phyloP scores from a whole-genome alignment of 2,113 vertebrate species.

The Tragelaphus imberbis region DNA sequence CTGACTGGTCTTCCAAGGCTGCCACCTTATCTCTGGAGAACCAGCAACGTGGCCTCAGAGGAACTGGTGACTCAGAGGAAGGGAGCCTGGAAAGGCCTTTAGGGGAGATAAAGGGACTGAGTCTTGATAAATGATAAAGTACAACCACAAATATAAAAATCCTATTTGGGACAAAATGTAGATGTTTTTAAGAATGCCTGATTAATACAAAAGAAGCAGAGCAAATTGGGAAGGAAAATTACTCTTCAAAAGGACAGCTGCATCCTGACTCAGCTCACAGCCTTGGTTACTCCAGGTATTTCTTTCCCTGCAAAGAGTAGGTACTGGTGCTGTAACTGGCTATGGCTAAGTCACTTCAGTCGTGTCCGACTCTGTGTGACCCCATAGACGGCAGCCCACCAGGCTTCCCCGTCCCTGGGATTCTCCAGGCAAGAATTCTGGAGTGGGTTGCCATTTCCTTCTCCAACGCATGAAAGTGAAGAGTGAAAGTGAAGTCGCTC shows the following conservation, averaged over 20 bases:
- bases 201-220: constrained; percentile 3
- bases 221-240: background rate
- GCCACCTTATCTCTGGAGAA: background rate
- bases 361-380: too few relatives aligned
- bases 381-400: too few relatives aligned
- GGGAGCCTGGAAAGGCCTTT: background rate
- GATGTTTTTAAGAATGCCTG: background rate
- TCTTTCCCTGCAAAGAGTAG: background rate
- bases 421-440: too few relatives aligned
- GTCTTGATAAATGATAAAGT: background rate
- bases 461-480: too few relatives aligned
- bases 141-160: background rate
- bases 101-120: background rate
- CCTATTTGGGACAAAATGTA: background rate
- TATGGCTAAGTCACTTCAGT: too few relatives aligned
- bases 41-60: background rate
- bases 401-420: too few relatives aligned
- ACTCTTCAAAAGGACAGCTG: background rate
- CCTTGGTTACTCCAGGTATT: background rate
- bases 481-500: too few relatives aligned
- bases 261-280: background rate
- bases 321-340: background rate
- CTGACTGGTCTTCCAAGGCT: background rate
- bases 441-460: too few relatives aligned
- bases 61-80: background rate